phyloP scores from a whole-genome alignment of 2,888 invertebrate genomes.

The Brachylomia viminalis region DNA sequence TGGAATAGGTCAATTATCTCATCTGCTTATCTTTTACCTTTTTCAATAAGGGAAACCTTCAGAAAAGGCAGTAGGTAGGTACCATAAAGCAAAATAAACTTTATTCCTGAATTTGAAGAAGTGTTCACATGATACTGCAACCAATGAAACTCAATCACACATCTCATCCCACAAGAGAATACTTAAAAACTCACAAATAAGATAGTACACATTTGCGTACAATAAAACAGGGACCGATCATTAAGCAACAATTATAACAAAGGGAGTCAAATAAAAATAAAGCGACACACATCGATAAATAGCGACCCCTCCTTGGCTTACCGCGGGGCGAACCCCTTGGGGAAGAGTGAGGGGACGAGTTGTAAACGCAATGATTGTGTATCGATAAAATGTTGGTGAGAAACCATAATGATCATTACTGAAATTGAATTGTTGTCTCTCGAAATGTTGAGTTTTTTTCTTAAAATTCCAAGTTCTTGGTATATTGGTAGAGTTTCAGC shows the following conservation, averaged over 20 bases:
- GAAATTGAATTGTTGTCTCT: not conserved
- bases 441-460: not conserved
- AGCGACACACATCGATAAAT: slow-evolving; percentile 84
- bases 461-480: not conserved
- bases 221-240: slow-evolving; percentile 73
- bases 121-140: not conserved
- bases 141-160: not conserved
- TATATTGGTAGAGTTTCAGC: not conserved
- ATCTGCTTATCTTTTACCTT: not conserved
- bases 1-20: not conserved
- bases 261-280: slow-evolving; percentile 85
- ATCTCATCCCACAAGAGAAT: slow-evolving; percentile 3
- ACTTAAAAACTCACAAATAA: slow-evolving; percentile 12
- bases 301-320: slow-evolving; percentile 79
- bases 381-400: slow-evolving; percentile 73
- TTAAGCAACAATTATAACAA: slow-evolving; percentile 85
- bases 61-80: not conserved
- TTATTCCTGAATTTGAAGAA: not conserved
- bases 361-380: slow-evolving; percentile 37
- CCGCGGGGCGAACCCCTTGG: slow-evolving; percentile 78
- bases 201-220: slow-evolving; percentile 44
- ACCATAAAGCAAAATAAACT: not conserved
- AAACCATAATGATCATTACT: slow-evolving; percentile 70
- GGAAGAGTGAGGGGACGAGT: slow-evolving; percentile 74
- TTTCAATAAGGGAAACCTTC: not conserved